Conservation (phyloP, 2,113 vertebrate genomes). For the Pelvicachromis taeniatus region DNA sequence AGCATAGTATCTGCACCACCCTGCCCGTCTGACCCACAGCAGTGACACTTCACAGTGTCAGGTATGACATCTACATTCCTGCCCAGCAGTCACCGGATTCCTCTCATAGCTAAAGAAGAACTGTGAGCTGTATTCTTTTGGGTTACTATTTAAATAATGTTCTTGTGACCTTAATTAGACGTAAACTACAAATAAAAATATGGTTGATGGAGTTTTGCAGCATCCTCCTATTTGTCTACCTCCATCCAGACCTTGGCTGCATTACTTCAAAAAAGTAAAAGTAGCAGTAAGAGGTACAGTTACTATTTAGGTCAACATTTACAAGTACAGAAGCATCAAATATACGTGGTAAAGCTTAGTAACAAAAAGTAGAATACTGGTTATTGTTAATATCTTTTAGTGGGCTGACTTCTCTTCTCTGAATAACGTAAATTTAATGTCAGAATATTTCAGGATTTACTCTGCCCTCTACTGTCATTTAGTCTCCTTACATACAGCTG, state of each 20-base stretch:
- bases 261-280: neutral
- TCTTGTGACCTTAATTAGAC: neutral
- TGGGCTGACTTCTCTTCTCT: neutral
- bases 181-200: neutral
- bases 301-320: neutral
- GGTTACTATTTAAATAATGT: neutral
- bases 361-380: neutral
- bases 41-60: conserved; percentile 71
- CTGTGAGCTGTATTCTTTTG: neutral
- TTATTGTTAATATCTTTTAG: neutral
- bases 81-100: neutral
- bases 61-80: conserved; percentile 58
- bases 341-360: neutral
- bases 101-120: neutral
- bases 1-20: conserved; percentile 78
- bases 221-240: neutral
- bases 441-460: neutral
- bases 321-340: neutral
- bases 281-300: neutral
- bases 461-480: neutral
- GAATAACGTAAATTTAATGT: neutral
- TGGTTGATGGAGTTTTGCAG: neutral
- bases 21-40: conserved; percentile 76
- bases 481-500: neutral
- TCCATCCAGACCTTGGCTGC: neutral